Conservation (phyloP, 2,888 invertebrate species). For the Stenotaenia linearis region DNA sequence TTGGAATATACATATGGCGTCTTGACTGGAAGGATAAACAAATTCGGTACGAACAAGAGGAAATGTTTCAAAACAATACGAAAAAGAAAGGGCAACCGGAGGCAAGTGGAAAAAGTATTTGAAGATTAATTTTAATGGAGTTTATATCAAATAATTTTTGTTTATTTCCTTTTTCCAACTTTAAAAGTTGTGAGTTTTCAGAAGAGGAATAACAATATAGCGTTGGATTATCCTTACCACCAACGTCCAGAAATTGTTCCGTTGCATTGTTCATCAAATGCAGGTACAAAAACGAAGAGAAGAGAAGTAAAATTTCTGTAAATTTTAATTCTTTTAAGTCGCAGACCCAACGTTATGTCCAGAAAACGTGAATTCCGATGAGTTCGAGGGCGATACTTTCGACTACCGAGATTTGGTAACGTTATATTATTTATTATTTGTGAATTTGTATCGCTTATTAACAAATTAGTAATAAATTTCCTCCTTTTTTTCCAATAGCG, state of each 20-base stretch:
- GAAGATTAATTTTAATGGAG: background rate
- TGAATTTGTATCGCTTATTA: no score
- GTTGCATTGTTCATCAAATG: background rate
- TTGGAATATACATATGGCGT: conserved; percentile 67
- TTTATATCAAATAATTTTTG: no score
- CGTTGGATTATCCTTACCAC: background rate
- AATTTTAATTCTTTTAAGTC: background rate
- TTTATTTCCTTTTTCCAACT: no score
- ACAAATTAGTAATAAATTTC: no score
- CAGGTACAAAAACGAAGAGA: background rate
- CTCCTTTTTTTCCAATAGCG: no score
- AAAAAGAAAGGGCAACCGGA: background rate
- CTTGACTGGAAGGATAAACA: conserved; percentile 67
- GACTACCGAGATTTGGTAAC: background rate
- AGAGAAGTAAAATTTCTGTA: background rate
- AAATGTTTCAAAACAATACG: background rate
- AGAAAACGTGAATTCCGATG: background rate
- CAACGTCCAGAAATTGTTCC: background rate
- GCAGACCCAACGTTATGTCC: background rate
- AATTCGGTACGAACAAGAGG: conserved; percentile 53
- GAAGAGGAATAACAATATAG: background rate
- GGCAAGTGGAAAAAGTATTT: background rate
- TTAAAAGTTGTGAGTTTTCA: background rate
- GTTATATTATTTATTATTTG: no score
- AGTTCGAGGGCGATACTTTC: no score